Evolutionary conservation across 1,140 invertebrate genomes (phyloP), one percentile per base, ranked within the genome.

Genomic region (Pseudomyrmex pallidus): DNA sequence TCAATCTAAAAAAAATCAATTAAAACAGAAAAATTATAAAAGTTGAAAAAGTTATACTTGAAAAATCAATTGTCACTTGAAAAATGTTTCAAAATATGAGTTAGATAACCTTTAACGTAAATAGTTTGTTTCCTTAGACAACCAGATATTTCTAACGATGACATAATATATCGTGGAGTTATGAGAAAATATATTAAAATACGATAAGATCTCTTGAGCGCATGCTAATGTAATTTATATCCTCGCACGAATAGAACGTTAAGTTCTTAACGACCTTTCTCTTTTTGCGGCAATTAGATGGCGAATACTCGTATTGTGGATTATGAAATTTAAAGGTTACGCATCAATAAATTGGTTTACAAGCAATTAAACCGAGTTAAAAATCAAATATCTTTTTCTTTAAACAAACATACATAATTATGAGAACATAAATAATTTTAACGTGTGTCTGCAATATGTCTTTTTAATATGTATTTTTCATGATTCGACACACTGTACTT

Each of bases 281-380:
- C 17, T 20, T 61, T 1, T 20, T 73, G 25, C 17, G 17, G 1
- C 3, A 73, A 73, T 73, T 73, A 12, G 44, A 59, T 73, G 13
- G 17, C 8, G 25, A 3, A 25, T 25, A 25, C 0, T 25, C 25
- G 67, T 56, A 52, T 13, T 54, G 22, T 5, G 9, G 22, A 54
- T 17, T 56, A 12, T 12, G 56, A 57, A 56, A 68, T 77, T 1
- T 1, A 77, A 77, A 77, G 13, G 10, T 68, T 56, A 59, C 5
- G 35, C 9, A 12, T n/a, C 46, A 56, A 68, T 20, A 35, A 35
- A 35, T 35, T 35, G 35, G 48, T 35, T 48, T 22, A 59, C 46
- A 25, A 77, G 2, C 59, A 57, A 59, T 78, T 78, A 70, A 68
- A 57, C 17, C 13, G 0, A 66, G 10, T 67, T 67, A 22, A 78